A percentile compares a stretch with the other conserved stretches of the same genome.
Conservation (phyloP, 2,888 invertebrate species). For the Pristionchus fissidentatus region DNA sequence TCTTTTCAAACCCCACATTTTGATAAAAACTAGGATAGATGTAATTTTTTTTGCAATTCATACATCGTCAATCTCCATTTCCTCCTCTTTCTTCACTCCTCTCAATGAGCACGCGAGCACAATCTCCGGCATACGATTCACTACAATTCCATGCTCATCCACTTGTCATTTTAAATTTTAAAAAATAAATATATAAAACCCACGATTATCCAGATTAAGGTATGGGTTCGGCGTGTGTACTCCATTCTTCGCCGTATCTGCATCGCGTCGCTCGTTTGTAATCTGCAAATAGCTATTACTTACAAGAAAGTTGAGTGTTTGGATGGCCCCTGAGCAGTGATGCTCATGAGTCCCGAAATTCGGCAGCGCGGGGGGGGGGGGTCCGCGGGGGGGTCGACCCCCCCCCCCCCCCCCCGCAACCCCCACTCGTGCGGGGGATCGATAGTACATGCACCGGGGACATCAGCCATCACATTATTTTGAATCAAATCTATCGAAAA, state of each 20-base stretch:
- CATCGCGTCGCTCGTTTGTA: conserved; percentile 57
- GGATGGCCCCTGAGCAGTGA: no score
- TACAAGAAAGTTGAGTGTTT: no score
- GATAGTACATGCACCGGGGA: no score
- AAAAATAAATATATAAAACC: neutral
- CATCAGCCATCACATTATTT: no score
- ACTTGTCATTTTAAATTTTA: neutral
- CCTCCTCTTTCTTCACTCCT: conserved; percentile 12
- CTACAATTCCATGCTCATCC: neutral
- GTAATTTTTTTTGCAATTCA: neutral
- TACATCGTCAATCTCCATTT: conserved; percentile 9
- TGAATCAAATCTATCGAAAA: no score
- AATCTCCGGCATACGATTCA: conserved; percentile 45
- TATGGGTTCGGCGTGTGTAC: conserved; percentile 51
- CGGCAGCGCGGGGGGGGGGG: no score
- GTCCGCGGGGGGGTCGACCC: no score
- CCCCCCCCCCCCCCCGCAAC: no score
- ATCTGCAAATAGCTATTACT: conserved; percentile 79
- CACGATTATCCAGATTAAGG: conserved; percentile 56
- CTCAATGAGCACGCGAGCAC: neutral
- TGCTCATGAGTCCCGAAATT: no score
- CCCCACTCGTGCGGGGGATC: no score
- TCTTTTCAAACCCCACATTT: neutral
- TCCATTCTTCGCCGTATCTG: conserved; percentile 63
- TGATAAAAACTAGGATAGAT: neutral